phyloP scores from a whole-genome alignment of 2,113 vertebrate species.

The Muntiacus reevesi region DNA sequence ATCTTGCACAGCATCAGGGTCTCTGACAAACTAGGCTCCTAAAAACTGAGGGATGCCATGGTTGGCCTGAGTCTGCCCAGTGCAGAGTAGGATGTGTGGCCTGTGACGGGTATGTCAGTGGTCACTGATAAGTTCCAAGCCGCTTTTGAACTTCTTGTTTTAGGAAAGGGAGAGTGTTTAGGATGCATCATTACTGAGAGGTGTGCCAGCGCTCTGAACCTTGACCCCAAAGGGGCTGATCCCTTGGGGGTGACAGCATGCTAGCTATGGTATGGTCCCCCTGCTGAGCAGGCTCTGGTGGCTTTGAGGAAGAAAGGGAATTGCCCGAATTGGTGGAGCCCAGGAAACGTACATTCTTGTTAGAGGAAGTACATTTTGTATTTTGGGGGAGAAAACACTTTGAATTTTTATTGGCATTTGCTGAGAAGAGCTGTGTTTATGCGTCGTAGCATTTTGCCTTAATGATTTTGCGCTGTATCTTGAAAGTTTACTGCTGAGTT shows the following conservation, averaged over 20 bases:
- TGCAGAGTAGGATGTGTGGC: background rate
- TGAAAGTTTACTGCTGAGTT: background rate
- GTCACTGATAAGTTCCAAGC: background rate
- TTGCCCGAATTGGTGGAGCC: background rate
- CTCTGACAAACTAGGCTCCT: background rate
- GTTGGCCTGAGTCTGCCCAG: background rate
- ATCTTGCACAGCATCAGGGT: background rate
- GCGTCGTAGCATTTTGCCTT: background rate
- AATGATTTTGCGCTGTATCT: background rate
- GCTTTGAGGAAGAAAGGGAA: background rate
- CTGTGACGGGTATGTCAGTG: background rate
- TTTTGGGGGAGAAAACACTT: background rate
- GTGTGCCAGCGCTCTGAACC: background rate
- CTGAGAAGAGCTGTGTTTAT: background rate
- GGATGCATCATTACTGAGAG: background rate
- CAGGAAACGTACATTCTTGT: background rate
- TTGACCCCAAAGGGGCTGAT: background rate
- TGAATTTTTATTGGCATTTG: background rate
- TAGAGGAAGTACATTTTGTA: background rate
- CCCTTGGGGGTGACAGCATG: background rate
- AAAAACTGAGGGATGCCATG: background rate
- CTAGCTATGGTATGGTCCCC: too few relatives aligned
- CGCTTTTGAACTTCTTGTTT: background rate
- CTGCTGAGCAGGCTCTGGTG: background rate
- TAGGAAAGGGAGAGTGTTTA: background rate